Base-by-base conservation (phyloP, 1,140 invertebrate genomes). In the Dendrolimus kikuchii region DNA sequence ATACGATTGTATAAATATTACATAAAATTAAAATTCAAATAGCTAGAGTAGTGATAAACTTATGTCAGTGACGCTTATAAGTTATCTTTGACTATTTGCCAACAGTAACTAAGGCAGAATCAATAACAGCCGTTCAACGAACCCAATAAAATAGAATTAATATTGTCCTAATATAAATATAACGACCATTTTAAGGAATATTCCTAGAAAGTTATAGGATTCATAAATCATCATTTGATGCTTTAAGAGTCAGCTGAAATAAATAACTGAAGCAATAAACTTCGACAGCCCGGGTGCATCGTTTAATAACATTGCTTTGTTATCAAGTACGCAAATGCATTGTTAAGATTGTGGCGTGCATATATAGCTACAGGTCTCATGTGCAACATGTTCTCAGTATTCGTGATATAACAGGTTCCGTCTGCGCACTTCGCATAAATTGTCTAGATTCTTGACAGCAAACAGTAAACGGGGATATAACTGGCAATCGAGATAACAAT, bases 41-140 rank as follows among this genome's bases (percentile, higher is more conserved):
- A 23, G 23, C 23, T 23, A 23, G 3, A 23, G 23, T 23, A 23
- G 3, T 3, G 23, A 23, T 23, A 23, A 23, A 23, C 23, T 23
- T 23, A 23, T 23, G 23, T 23, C 23, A 23, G 23, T 2, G 23
- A 23, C 23, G 3, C 23, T 23, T 23, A 23, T 23, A 23, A 23
- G 23, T 23, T 23, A 23, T 23, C 23, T 23, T 3, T 2, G 23
- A 23, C 23, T 23, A 23, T 23, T 23, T 23, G 23, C 23, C 23
- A 23, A 23, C 23, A 23, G 23, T 23, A 23, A 23, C 23, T 23
- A 23, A 23, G 23, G 23, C 23, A 3, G 23, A 51, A 43, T 63
- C 57, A 60, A 62, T 63, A 60, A 62, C 57, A 46, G 59, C 23
- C 23, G 67, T 71, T 63, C 68, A 64, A 55, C 60, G 67, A 66